phyloP scores from a whole-genome alignment of 2,888 invertebrate species.

The Cistogaster globosa region DNA sequence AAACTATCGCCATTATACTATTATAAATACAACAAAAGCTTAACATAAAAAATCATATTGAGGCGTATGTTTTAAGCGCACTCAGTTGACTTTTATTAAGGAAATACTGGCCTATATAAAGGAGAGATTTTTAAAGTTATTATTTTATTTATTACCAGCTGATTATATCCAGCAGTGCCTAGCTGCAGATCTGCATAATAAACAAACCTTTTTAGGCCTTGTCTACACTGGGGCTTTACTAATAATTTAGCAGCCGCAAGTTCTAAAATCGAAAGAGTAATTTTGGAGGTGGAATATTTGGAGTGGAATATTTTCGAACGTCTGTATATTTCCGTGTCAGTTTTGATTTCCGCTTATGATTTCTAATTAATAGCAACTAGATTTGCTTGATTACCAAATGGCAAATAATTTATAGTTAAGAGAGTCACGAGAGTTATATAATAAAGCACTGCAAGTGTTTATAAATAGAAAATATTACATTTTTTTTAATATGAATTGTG shows the following conservation, averaged over 20 bases:
- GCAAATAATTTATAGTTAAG: conserved; percentile 15
- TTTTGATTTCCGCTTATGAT: conserved; percentile 61
- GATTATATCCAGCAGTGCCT: no score
- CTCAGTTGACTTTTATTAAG: neutral
- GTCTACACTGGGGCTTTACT: no score
- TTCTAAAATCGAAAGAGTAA: no score
- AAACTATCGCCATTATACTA: conserved; percentile 52
- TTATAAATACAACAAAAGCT: conserved; percentile 22
- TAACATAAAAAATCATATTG: conserved; percentile 12
- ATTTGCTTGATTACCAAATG: conserved; percentile 52
- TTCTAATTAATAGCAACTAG: conserved; percentile 60
- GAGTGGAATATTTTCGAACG: no score
- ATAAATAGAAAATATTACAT: neutral
- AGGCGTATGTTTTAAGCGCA: neutral
- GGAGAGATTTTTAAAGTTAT: no score
- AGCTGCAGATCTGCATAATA: no score
- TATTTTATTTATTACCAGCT: no score
- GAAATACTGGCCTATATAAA: neutral
- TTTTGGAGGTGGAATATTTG: no score
- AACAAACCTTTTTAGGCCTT: no score
- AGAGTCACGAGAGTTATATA: conserved; percentile 14
- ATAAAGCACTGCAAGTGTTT: neutral
- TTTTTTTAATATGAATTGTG: neutral
- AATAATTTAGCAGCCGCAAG: no score
- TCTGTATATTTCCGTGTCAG: conserved; percentile 48